phyloP scores from a whole-genome alignment of 2,113 vertebrate species.

The Rhadina sibilatrix region DNA sequence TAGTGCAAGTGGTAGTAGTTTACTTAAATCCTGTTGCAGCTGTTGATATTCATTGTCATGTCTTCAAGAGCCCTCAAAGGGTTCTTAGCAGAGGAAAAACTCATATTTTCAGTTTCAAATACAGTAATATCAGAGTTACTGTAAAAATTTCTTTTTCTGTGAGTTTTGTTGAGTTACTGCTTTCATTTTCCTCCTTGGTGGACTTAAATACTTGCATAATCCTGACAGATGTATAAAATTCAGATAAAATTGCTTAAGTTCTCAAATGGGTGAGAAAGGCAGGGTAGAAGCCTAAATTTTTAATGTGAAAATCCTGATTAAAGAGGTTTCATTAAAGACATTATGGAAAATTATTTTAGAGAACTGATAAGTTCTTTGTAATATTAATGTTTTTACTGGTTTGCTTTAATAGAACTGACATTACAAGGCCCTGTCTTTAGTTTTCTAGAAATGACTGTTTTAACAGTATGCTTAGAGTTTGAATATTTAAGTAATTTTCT shows the following conservation, averaged over 20 bases:
- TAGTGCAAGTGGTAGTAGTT: background rate
- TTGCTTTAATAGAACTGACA: background rate
- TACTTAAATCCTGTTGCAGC: background rate
- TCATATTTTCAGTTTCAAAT: background rate
- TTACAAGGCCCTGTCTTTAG: background rate
- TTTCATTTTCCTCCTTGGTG: background rate
- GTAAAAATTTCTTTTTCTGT: background rate
- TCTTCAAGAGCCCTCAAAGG: background rate
- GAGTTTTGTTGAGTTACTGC: background rate
- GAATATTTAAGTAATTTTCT: background rate
- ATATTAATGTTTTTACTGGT: background rate
- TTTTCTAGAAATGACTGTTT: background rate
- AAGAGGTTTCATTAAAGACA: background rate
- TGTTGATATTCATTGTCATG: background rate
- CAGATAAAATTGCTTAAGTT: background rate
- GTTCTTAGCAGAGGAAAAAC: background rate
- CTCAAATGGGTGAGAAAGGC: background rate
- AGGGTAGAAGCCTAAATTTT: background rate
- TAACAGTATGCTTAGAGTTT: background rate
- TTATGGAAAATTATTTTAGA: background rate
- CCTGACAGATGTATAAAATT: background rate
- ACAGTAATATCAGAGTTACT: background rate
- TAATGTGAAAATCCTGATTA: background rate
- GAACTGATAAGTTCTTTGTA: background rate
- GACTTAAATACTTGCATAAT: background rate